Evolutionary conservation across 2,888 invertebrate species (phyloP), one percentile per base, ranked within the genome.

Genomic region (Alsophila aescularia): DNA sequence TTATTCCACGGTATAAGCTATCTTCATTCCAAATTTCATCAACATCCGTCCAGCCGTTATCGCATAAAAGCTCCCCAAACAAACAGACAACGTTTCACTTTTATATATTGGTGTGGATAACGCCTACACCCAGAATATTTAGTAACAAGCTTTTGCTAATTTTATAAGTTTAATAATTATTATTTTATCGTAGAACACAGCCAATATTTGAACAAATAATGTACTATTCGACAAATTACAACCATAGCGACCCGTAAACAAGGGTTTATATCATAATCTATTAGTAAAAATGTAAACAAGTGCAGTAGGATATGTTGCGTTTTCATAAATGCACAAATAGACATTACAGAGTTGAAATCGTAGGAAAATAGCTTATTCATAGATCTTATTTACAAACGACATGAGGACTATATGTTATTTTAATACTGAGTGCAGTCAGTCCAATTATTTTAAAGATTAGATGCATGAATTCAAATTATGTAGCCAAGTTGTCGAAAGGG

Each of bases 251-350:
- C 14, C 14, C 9, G 9, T 40, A 10, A 14, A 10, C 5, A 14
- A 14, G 14, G 31, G 16, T 13, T 24, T 42, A 37, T 27, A 32
- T 41, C 24, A 52, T 31, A 41, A 32, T 32, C 27, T 50, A 61
- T 16, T 60, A 49, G 13, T 51, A 45, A 37, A 44, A 35, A 5
- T 32, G 1, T n/a, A 8, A 1, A 7, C 52, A 35, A 54, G 57
- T 66, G 64, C 59, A 41, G 31, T 49, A 47, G 37, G 66, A 64
- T 66, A 66, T 64, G 66, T 62, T 27, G 56, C 43, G 32, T 57
- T 57, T 29, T 14, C 31, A 43, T 61, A 59, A 59, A 66, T 62
- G 63, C 63, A 51, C 18, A 54, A n/a, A n/a, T n/a, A n/a, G 31
- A 44, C 34, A 24, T 12, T 43, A 34, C n/a, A 41, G 29, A 50